phyloP scores from a whole-genome alignment of 2,113 vertebrate genomes.

The Tragelaphus strepsiceros region DNA sequence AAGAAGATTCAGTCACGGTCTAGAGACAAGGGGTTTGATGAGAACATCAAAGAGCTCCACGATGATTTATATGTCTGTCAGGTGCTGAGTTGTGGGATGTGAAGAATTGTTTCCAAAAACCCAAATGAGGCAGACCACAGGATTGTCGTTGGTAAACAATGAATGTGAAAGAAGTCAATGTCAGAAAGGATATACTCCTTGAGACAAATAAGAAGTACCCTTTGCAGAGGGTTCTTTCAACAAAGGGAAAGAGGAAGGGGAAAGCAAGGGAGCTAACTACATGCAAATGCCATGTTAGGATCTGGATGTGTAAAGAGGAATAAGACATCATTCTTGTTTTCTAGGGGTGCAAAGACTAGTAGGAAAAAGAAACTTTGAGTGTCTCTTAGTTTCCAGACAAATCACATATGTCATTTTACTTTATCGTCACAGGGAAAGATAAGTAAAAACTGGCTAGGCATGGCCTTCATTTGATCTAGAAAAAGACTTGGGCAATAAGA shows the following conservation, averaged over 20 bases:
- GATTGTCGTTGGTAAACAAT: neutral
- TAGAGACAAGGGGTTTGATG: neutral
- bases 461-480: neutral
- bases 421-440: neutral
- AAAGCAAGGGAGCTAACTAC: neutral
- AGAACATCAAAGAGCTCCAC: neutral
- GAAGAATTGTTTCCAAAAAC: conserved; percentile 38
- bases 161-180: neutral
- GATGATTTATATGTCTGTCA: conserved; percentile 36
- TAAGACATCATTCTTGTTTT: neutral
- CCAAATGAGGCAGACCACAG: conserved; percentile 19
- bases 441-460: neutral
- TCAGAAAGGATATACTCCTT: neutral
- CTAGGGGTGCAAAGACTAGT: neutral
- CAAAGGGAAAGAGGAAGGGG: neutral
- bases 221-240: neutral
- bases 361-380: neutral
- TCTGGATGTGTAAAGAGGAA: neutral
- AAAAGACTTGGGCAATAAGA: neutral
- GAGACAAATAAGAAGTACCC: neutral
- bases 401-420: neutral
- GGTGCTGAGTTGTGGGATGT: neutral
- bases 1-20: neutral
- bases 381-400: neutral
- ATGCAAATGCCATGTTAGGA: neutral